Evolutionary conservation across 2,797 vertebrate genomes (phyloP), one percentile per base, ranked within the genome.

Genomic region (Crenichthys baileyi): DNA sequence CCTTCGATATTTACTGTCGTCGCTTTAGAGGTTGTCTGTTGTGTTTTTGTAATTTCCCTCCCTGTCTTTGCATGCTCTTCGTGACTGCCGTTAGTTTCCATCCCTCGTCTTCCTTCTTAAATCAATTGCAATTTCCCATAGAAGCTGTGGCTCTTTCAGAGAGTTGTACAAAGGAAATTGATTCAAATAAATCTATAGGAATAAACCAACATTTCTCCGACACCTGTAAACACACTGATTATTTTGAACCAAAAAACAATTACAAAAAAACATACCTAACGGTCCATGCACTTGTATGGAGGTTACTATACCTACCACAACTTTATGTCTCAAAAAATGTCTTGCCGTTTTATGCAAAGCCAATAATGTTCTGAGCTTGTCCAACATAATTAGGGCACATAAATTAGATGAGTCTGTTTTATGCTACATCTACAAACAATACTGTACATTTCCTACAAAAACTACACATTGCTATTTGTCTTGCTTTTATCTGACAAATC

Each of bases 91-190:
- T 39, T 55, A 41, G 4, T 29, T 48, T 16, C 24, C n/a, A 6
- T 13, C 39, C n/a, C 50, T n/a, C 12, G 0, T 26, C 41, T 55
- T 16, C n/a, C 1, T 7, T 74, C 46, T 61, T 20, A 61, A 74
- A 48, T 74, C 72, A 74, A 61, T 61, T 26, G 24, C 15, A 31
- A 29, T 61, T 60, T 61, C 72, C 29, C 41, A 74, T n/a, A 46
- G 41, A 46, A 48, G n/a, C 73, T 31, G 73, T 12, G 41, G 39
- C n/a, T 29, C n/a, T 61, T 61, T 26, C 15, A 26, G 41, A 74
- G 39, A 2, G 13, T 46, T 0, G 24, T 26, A 53, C 7, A 1
- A 18, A 58, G 41, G n/a, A 60, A 60, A 74, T 46, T 29, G n/a
- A 31, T 73, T 18, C 44, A 44, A 11, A n/a, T 5, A 24, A 73